Evolutionary conservation across 2,113 vertebrate genomes (phyloP).

Genomic region (Clupea harengus): DNA sequence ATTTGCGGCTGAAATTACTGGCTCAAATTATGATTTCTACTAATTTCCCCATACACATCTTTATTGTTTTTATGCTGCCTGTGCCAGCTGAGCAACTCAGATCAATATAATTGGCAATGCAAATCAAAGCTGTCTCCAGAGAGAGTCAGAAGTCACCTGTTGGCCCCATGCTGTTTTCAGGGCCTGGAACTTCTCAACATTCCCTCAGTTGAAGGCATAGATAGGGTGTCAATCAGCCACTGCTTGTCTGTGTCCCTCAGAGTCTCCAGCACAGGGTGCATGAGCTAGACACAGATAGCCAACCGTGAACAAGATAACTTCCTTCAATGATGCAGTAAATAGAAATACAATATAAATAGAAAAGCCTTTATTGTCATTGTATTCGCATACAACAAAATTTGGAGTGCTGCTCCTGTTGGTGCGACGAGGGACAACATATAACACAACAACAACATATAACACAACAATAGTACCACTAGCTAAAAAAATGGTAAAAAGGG

Average conservation of each 20-base stretch:
- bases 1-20: neutral
- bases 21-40: neutral
- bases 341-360: too few relatives aligned
- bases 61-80: neutral
- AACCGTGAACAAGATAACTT: neutral
- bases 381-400: too few relatives aligned
- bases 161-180: constrained; percentile 92
- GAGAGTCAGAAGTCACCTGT: constrained; percentile 73
- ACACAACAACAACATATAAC: too few relatives aligned
- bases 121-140: neutral
- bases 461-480: too few relatives aligned
- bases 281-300: constrained; percentile 72
- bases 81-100: neutral
- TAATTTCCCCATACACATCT: neutral
- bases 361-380: too few relatives aligned
- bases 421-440: too few relatives aligned
- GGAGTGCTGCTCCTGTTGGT: too few relatives aligned
- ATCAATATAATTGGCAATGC: neutral
- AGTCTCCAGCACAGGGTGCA: constrained; percentile 95
- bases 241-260: constrained; percentile 90
- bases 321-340: neutral
- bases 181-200: constrained; percentile 91
- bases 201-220: constrained; percentile 93
- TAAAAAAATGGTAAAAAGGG: too few relatives aligned
- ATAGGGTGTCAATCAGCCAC: constrained; percentile 97